These are phyloP conservation scores for Cecidostiba fungosa DNA, from an alignment of 2,888 invertebrate genomes.

Conservation along the genomic window DNA sequence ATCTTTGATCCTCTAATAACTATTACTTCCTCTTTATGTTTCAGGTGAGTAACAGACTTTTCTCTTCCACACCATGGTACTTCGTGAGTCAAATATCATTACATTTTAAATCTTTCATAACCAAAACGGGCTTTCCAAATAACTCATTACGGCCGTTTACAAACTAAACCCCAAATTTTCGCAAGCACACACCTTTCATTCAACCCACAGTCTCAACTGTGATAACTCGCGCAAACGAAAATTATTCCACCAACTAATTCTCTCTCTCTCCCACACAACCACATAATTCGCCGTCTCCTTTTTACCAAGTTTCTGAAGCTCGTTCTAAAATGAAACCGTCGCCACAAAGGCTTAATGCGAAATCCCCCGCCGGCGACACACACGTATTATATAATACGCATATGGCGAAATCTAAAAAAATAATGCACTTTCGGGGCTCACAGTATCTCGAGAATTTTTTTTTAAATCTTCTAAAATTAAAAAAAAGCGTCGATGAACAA, in stretches of 20 bases:
- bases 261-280: neutral
- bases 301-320: neutral
- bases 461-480: no score
- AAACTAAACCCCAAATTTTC: neutral
- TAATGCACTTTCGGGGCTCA: no score
- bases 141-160: neutral
- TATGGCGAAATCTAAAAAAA: no score
- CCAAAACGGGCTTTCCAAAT: no score
- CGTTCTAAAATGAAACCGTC: neutral
- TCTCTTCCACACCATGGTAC: neutral
- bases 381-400: neutral
- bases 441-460: no score
- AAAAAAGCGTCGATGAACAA: no score
- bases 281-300: neutral
- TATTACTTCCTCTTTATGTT: constrained; percentile 13
- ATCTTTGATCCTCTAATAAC: neutral
- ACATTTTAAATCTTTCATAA: neutral
- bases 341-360: neutral
- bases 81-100: neutral
- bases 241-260: neutral
- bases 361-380: neutral
- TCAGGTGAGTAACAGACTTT: constrained; percentile 35
- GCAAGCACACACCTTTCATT: neutral
- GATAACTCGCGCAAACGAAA: neutral
- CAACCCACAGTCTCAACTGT: neutral